A percentile compares a stretch with the other conserved stretches of the same genome.
phyloP scores from a whole-genome alignment of 2,888 invertebrate genomes.

The Homarus gammarus region DNA sequence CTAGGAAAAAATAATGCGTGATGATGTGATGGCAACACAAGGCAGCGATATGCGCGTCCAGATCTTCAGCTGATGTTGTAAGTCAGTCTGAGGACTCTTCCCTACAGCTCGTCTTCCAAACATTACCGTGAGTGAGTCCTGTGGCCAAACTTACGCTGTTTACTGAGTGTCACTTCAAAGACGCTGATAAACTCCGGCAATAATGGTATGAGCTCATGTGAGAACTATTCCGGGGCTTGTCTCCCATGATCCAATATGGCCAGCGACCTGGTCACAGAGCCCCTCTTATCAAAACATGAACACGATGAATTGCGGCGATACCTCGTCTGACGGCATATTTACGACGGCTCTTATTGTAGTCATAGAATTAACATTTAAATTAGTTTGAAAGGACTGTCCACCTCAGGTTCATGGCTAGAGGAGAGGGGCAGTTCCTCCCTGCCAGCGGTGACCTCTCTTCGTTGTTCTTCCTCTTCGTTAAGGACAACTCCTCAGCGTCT shows the following conservation, averaged over 20 bases:
- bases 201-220: constrained; percentile 37
- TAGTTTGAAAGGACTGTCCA: constrained; percentile 38
- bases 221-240: constrained; percentile 1
- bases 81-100: neutral
- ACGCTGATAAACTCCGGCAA: constrained; percentile 46
- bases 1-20: neutral
- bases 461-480: too few species aligned
- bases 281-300: constrained; percentile 53
- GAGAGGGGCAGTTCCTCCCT: too few species aligned
- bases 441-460: too few species aligned
- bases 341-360: constrained; percentile 26
- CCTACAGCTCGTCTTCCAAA: constrained; percentile 21
- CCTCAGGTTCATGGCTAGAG: neutral
- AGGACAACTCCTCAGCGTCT: too few species aligned
- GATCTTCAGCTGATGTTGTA: constrained; percentile 13
- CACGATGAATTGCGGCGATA: constrained; percentile 64
- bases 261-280: constrained; percentile 7
- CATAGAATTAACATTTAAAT: constrained; percentile 55
- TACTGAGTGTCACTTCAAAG: constrained; percentile 47
- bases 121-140: constrained; percentile 35
- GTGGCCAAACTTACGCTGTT: constrained; percentile 43
- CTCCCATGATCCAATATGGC: constrained; percentile 42
- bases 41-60: constrained; percentile 1
- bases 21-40: constrained; percentile 5
- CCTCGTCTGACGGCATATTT: constrained; percentile 50